phyloP scores from a whole-genome alignment of 2,113 vertebrate species.

The Scytalopus superciliaris region DNA sequence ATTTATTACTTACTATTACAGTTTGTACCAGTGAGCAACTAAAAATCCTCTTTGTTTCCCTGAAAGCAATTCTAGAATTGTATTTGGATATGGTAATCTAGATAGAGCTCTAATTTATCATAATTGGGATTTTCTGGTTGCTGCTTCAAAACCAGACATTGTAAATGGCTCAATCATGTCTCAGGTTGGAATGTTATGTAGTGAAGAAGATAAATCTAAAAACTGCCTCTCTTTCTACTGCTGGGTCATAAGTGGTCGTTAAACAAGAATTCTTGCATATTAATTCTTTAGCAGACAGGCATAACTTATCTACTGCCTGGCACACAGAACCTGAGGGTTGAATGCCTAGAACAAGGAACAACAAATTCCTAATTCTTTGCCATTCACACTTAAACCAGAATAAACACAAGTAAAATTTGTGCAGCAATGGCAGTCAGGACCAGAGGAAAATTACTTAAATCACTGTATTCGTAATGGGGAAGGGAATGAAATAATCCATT shows the following conservation, averaged over 20 bases:
- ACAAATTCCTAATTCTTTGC: neutral
- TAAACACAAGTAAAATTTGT: neutral
- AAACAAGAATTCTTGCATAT: neutral
- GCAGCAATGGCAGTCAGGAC: neutral
- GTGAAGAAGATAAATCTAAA: neutral
- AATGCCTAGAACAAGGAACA: neutral
- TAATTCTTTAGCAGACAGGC: neutral
- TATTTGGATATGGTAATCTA: neutral
- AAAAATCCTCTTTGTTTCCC: neutral
- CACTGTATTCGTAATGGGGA: neutral
- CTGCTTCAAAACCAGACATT: neutral
- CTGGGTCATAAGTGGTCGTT: neutral
- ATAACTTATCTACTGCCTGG: neutral
- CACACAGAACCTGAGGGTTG: neutral
- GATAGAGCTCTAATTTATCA: neutral
- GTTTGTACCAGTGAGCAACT: neutral
- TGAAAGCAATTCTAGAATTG: neutral
- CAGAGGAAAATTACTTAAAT: neutral
- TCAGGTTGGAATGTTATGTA: neutral
- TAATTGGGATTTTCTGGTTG: neutral
- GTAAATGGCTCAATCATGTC: neutral
- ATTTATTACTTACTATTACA: neutral
- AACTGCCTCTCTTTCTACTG: neutral
- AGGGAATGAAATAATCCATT: neutral
- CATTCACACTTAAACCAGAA: neutral